phyloP scores from a whole-genome alignment of 2,888 invertebrate species.

The Cephus sareptanus region DNA sequence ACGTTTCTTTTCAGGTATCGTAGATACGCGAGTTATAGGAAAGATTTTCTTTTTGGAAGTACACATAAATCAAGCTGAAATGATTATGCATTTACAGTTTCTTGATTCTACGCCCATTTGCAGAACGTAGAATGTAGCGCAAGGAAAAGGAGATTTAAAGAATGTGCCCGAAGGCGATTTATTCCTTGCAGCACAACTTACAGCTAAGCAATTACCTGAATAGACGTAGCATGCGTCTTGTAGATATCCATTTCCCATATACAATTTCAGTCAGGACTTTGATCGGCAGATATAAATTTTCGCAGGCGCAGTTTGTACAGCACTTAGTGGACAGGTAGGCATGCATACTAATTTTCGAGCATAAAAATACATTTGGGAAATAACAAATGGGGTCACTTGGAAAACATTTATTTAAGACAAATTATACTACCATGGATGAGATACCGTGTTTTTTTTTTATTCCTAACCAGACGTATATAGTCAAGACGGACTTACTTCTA shows the following conservation, averaged over 20 bases:
- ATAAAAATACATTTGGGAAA: background rate
- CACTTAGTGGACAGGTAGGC: background rate
- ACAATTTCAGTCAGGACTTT: background rate
- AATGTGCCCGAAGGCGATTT: conserved; percentile 33
- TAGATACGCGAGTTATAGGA: background rate
- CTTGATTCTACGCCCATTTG: background rate
- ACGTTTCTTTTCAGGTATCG: too few species aligned
- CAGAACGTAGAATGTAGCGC: background rate
- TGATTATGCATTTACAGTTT: background rate
- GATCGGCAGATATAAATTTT: background rate
- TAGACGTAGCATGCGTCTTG: background rate
- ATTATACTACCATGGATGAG: background rate
- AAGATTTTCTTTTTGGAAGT: background rate
- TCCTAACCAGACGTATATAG: background rate
- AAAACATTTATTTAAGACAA: background rate
- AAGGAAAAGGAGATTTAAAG: conserved; percentile 27
- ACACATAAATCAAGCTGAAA: background rate
- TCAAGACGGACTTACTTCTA: background rate
- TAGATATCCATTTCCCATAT: background rate
- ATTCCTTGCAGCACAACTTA: conserved; percentile 22
- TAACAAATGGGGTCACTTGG: background rate
- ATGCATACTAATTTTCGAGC: background rate
- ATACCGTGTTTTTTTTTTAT: background rate
- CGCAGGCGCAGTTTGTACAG: background rate
- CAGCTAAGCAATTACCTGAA: background rate